A percentile compares a stretch with the other conserved stretches of the same genome.
Evolutionary conservation across 2,888 invertebrate genomes (phyloP).

Genomic region (Scaptodrosophila latifasciaeformis): DNA sequence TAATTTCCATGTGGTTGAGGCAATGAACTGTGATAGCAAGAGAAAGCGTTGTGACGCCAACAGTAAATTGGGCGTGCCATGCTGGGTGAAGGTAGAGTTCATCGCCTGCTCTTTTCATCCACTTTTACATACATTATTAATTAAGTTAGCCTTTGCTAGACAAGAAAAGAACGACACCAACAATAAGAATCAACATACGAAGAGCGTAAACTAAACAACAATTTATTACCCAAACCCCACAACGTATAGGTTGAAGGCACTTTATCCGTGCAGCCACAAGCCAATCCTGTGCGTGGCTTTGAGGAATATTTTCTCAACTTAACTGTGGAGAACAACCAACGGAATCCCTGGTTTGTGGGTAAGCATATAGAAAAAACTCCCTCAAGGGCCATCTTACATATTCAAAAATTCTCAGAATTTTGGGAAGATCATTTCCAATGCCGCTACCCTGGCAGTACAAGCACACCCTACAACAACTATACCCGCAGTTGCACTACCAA

Average conservation of each 20-base stretch:
- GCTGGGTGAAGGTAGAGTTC: no score
- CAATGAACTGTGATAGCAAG: constrained; percentile 7
- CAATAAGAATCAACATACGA: no score
- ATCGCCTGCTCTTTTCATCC: constrained; percentile 8
- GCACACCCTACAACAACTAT: constrained; percentile 89
- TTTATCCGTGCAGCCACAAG: constrained; percentile 94
- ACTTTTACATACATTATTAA: constrained; percentile 28
- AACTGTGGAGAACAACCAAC: constrained; percentile 88
- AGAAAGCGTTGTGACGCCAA: no score
- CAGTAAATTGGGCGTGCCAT: constrained; percentile 6
- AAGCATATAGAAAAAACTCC: constrained; percentile 72
- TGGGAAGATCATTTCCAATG: constrained; percentile 97
- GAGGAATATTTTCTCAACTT: constrained; percentile 89
- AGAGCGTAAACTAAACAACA: constrained; percentile 12
- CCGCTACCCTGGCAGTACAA: constrained; percentile 86
- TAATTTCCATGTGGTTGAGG: constrained; percentile 46
- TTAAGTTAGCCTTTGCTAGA: constrained; percentile 48
- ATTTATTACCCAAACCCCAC: constrained; percentile 54
- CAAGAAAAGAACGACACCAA: no score
- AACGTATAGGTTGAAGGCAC: constrained; percentile 86
- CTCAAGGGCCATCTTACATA: background rate
- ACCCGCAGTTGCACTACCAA: constrained; percentile 83
- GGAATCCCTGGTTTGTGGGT: constrained; percentile 98
- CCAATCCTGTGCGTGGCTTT: constrained; percentile 91
- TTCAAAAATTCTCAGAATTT: constrained; percentile 80